phyloP scores from a whole-genome alignment of 2,113 vertebrate species.

The Pachycephala philippinensis region DNA sequence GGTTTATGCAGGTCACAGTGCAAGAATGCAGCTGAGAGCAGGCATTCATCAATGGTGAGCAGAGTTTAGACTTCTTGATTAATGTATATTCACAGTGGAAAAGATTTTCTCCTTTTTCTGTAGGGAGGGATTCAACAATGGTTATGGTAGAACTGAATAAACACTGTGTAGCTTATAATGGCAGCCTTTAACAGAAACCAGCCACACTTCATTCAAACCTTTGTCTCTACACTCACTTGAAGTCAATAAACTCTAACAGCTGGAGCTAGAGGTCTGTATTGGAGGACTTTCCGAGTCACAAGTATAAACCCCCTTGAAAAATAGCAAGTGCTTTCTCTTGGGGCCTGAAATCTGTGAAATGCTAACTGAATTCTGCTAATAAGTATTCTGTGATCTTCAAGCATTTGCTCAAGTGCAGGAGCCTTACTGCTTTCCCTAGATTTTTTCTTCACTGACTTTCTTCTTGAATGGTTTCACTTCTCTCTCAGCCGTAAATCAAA shows the following conservation, averaged over 20 bases:
- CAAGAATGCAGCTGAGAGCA: neutral
- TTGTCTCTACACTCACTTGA: neutral
- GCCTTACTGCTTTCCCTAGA: neutral
- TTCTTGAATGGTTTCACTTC: neutral
- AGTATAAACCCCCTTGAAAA: neutral
- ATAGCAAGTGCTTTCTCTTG: neutral
- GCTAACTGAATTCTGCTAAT: neutral
- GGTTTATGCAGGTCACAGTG: neutral
- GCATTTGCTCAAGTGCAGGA: neutral
- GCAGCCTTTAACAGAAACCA: neutral
- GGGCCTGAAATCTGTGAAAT: neutral
- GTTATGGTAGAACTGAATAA: neutral
- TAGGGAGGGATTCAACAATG: neutral
- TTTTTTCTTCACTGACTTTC: neutral
- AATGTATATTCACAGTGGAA: neutral
- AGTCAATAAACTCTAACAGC: constrained; percentile 28
- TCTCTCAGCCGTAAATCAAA: neutral
- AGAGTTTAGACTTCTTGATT: neutral
- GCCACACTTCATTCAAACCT: neutral
- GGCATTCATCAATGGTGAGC: neutral
- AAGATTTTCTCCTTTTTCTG: neutral
- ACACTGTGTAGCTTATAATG: neutral
- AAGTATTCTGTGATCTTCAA: constrained; percentile 13
- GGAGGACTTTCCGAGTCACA: neutral
- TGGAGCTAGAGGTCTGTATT: neutral